Conservation (phyloP, 1,140 invertebrate species). For the Anoplophora glabripennis region DNA sequence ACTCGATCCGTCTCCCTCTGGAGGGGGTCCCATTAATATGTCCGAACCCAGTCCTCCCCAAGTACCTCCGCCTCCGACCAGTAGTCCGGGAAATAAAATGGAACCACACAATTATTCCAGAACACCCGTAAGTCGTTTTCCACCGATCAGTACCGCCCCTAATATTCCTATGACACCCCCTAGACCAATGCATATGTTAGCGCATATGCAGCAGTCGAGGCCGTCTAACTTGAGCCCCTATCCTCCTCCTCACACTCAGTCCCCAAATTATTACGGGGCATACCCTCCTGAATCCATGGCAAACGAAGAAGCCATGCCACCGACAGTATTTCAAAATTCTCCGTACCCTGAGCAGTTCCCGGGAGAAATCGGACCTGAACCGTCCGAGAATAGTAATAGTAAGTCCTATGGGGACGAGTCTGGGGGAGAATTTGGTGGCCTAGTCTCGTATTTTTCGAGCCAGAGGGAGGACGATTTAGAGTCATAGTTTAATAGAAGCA, state of each 20-base stretch:
- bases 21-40: conserved; percentile 46
- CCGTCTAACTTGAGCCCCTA: conserved; percentile 37
- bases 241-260: conserved; percentile 51
- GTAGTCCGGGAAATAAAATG: neutral
- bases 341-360: conserved; percentile 36
- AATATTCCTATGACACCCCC: neutral
- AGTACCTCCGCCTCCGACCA: neutral
- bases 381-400: conserved; percentile 32
- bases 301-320: conserved; percentile 44
- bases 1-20: conserved; percentile 53
- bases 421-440: conserved; percentile 73
- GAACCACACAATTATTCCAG: conserved; percentile 3
- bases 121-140: neutral
- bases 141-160: neutral
- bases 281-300: conserved; percentile 51
- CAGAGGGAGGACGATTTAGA: conserved; percentile 70
- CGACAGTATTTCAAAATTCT: conserved; percentile 23
- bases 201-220: conserved; percentile 8
- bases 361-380: conserved; percentile 32
- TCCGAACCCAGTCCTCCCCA: conserved; percentile 33
- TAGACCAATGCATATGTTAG: neutral
- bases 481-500: conserved; percentile 33
- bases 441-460: conserved; percentile 85
- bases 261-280: conserved; percentile 53
- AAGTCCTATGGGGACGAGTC: conserved; percentile 55